Conservation (phyloP, 2,797 vertebrate species). For the Perodicticus potto region DNA sequence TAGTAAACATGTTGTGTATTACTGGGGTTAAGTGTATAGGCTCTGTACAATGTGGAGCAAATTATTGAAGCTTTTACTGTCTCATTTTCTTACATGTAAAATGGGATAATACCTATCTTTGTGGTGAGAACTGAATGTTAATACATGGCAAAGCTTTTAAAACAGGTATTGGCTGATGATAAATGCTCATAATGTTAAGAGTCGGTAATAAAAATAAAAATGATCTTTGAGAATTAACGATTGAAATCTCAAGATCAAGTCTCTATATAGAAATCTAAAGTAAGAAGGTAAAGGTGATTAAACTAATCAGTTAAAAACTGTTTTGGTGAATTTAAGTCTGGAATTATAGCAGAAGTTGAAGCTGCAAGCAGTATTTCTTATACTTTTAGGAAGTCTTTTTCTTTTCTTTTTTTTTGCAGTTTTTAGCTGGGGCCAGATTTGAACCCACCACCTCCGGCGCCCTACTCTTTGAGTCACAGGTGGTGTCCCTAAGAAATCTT, state of each 20-base stretch:
- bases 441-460: too few species aligned
- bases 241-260: background rate
- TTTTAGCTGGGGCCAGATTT: too few species aligned
- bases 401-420: too few species aligned
- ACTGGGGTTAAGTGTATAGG: background rate
- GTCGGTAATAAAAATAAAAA: background rate
- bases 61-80: background rate
- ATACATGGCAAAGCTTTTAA: background rate
- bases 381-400: background rate
- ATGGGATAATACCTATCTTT: background rate
- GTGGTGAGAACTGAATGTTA: background rate
- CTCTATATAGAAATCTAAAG: conserved; percentile 1
- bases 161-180: background rate
- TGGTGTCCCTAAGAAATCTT: too few species aligned
- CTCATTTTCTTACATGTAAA: background rate
- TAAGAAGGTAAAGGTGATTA: background rate
- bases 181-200: background rate
- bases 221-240: background rate
- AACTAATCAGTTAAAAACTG: background rate
- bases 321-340: conserved; percentile 34
- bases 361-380: background rate
- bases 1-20: background rate
- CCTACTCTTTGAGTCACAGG: too few species aligned
- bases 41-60: background rate
- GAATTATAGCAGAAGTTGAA: background rate